Evolutionary conservation across 2,797 vertebrate species (phyloP), one percentile per base, ranked within the genome.

Genomic region (Pygocentrus nattereri): DNA sequence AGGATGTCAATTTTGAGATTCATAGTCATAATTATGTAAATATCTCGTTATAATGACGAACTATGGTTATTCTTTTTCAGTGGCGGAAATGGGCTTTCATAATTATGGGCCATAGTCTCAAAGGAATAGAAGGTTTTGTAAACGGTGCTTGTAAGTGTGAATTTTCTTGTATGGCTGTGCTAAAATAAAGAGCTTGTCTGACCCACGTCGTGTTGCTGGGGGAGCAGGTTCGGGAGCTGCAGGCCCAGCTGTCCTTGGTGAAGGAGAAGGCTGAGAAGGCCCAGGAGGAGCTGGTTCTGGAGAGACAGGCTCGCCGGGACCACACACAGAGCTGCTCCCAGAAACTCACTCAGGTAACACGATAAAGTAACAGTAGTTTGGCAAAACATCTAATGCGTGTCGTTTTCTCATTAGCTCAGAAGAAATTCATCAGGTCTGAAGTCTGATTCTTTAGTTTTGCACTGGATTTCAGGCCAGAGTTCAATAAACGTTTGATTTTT

Each of bases 231-330:
- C 89, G 89, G 81, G 96, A 96, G 84, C 92, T 96, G 86, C 94
- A 95, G 76, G 85, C 92, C 81, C 92, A 91, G 83, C 90, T 96
- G 85, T 94, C 91, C 0, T 93, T 96, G 84, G 95, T 92, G 11
- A 95, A 96, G 0, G 95, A 96, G 86, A 94, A 92, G 30, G 90
- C 94, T 68, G 88, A 87, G 27, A 91, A 92, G 68, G 90, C 94
- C 68, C 94, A 96, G 88, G 96, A 95, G 82, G 96, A 97, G 87
- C 93, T 96, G 52, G 92, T 94, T 0, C 93, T 95, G 87, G 96
- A 97, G 88, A 95, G 89, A 78, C 94, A 94, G 83, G 90, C 94
- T 44, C 94, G 94, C 79, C 94, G 92, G 86, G 95, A 96, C 0
- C 94, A 95, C 81, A 92, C 93, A 4, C 95, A 95, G 49, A 91